Conservation (phyloP, 2,888 invertebrate genomes). For the Metallyticus violacea region DNA sequence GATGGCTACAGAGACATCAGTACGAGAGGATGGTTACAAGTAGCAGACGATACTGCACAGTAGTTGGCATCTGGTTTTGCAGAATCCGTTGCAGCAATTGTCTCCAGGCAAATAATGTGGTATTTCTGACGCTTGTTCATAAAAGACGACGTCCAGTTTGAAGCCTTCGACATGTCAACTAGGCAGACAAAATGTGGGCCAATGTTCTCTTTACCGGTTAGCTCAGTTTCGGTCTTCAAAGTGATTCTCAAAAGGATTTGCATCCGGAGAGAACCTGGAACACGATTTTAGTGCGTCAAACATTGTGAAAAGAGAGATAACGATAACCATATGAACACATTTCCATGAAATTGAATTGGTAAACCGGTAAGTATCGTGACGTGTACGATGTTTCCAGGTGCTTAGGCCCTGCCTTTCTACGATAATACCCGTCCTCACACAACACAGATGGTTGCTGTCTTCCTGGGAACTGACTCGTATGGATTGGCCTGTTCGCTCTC, state of each 20-base stretch:
- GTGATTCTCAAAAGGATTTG: not conserved
- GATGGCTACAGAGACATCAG: not conserved
- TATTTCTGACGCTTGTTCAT: not conserved
- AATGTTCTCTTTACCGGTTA: too few relatives aligned
- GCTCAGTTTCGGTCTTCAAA: not conserved
- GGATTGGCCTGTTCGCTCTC: not conserved
- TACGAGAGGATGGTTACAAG: not conserved
- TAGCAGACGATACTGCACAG: not conserved
- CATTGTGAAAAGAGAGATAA: not conserved
- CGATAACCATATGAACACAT: not conserved
- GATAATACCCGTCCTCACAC: not conserved
- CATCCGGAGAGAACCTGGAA: conserved; percentile 1
- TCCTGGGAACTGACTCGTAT: too few relatives aligned
- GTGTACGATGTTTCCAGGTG: not conserved
- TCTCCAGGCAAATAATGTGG: not conserved
- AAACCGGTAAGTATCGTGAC: not conserved
- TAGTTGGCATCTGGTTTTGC: not conserved
- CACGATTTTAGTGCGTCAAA: not conserved
- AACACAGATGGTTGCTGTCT: not conserved
- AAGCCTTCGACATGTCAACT: not conserved
- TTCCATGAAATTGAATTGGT: not conserved
- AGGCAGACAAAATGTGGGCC: not conserved
- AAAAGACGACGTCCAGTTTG: too few relatives aligned
- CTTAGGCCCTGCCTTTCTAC: not conserved
- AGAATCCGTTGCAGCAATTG: not conserved